These are phyloP conservation scores for Dipodomys merriami DNA, from an alignment of 2,113 vertebrate genomes.

Conservation along the genomic window DNA sequence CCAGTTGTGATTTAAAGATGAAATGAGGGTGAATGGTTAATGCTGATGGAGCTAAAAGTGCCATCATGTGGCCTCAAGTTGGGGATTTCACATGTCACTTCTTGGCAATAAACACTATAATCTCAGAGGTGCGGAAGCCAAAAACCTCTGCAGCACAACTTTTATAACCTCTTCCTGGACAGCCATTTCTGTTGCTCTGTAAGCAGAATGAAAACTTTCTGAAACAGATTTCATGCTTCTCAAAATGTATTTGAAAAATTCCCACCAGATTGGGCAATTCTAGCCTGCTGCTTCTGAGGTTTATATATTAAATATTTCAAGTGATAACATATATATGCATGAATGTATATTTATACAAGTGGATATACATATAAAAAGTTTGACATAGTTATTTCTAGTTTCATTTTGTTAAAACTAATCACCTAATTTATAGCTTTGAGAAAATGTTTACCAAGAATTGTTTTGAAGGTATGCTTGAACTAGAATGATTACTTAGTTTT, in stretches of 20 bases:
- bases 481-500: conserved; percentile 34
- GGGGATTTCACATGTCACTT: conserved; percentile 76
- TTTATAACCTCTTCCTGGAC: conserved; percentile 78
- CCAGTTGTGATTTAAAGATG: conserved; percentile 57
- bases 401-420: conserved; percentile 21
- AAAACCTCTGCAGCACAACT: conserved; percentile 75
- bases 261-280: not conserved
- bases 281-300: not conserved
- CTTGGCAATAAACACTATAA: conserved; percentile 72
- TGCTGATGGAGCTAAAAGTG: conserved; percentile 74
- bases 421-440: conserved; percentile 33
- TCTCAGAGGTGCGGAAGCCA: conserved; percentile 79
- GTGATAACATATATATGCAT: not conserved
- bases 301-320: not conserved
- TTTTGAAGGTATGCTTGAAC: conserved; percentile 20
- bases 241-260: conserved; percentile 54
- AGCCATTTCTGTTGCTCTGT: conserved; percentile 54
- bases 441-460: conserved; percentile 16
- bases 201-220: conserved; percentile 60
- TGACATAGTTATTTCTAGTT: conserved; percentile 34
- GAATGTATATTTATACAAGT: not conserved
- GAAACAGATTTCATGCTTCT: conserved; percentile 50
- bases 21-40: conserved; percentile 64
- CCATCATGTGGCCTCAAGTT: conserved; percentile 70
- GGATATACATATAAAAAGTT: not conserved